phyloP scores from a whole-genome alignment of 2,888 invertebrate genomes.

The Cryptus viduatorius region DNA sequence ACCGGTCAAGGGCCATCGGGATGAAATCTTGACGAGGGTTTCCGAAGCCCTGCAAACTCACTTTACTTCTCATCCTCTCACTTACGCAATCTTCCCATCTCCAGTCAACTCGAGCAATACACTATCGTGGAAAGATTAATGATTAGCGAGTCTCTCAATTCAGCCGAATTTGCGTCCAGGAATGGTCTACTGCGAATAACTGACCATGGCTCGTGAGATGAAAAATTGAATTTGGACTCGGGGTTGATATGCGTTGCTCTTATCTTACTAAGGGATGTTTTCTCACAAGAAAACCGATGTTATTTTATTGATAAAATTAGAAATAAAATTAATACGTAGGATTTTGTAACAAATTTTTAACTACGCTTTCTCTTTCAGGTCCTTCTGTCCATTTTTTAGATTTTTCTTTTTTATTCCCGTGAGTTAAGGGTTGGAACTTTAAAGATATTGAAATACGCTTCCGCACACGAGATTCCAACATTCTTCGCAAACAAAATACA shows the following conservation, averaged over 20 bases:
- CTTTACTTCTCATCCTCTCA: constrained; percentile 19
- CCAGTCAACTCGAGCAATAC: constrained; percentile 17
- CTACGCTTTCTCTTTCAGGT: no score
- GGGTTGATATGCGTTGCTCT: no score
- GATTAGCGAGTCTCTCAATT: constrained; percentile 1
- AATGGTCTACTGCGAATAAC: constrained; percentile 10
- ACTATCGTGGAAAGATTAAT: constrained; percentile 34
- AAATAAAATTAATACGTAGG: no score
- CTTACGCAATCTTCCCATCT: constrained; percentile 25
- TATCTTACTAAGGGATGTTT: no score
- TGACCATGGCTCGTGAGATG: not conserved
- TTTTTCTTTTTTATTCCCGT: no score
- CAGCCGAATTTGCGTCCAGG: constrained; percentile 8
- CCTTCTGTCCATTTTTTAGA: no score
- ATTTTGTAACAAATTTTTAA: no score
- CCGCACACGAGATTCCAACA: not conserved
- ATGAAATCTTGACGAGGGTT: constrained; percentile 72
- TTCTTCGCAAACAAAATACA: not conserved
- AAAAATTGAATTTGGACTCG: not conserved
- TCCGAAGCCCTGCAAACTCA: constrained; percentile 13
- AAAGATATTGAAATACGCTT: no score
- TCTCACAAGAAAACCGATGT: no score
- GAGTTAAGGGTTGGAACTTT: no score
- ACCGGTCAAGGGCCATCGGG: constrained; percentile 69
- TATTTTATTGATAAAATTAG: no score